Conservation (phyloP, 2,888 invertebrate genomes). For the Psylliodes chrysocephalus region DNA sequence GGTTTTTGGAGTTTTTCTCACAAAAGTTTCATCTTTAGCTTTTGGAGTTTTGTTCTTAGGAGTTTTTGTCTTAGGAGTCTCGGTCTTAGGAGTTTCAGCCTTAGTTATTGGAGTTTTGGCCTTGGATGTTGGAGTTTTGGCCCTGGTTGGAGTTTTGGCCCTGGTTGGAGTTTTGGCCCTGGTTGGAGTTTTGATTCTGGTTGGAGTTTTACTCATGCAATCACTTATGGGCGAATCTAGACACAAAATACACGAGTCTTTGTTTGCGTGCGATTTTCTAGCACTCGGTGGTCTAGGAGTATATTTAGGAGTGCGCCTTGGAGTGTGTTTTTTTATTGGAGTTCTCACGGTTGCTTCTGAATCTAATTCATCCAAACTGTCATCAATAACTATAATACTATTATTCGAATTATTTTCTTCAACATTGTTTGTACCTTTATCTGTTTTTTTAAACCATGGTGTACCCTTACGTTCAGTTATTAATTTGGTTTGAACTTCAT, state of each 20-base stretch:
- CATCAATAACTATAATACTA: neutral
- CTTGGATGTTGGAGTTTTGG: neutral
- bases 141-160: neutral
- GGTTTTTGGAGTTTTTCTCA: no score
- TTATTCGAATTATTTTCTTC: neutral
- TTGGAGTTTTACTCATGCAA: neutral
- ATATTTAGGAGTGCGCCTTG: neutral
- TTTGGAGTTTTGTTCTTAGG: no score
- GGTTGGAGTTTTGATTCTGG: neutral
- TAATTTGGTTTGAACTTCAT: neutral
- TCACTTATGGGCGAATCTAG: neutral
- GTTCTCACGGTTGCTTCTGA: conserved; percentile 14
- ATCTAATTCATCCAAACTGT: conserved; percentile 1
- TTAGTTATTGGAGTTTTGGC: no score
- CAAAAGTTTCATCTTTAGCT: no score
- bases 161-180: no score
- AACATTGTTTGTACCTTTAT: no score
- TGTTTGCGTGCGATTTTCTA: conserved; percentile 1
- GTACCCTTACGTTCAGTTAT: neutral
- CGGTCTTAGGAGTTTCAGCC: no score
- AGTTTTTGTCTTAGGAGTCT: no score
- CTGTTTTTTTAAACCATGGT: no score
- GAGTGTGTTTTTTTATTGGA: conserved; percentile 5
- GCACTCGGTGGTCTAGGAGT: neutral
- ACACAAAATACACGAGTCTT: neutral